Conservation (phyloP, 1,140 invertebrate genomes). For the Artemia franciscana region DNA sequence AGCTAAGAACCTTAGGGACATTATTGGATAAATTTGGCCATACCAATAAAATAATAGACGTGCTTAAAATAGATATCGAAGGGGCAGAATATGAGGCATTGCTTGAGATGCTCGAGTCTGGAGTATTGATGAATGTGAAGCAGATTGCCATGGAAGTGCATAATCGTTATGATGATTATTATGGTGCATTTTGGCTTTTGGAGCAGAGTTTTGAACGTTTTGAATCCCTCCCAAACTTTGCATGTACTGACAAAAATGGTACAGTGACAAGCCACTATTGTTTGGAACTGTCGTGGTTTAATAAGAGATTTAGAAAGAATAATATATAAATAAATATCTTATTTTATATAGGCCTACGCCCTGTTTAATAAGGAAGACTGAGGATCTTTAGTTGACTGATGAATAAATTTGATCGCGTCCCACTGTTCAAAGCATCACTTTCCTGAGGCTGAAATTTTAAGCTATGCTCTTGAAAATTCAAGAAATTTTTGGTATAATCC, state of each 20-base stretch:
- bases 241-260: neutral
- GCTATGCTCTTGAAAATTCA: too few relatives aligned
- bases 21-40: constrained; percentile 5
- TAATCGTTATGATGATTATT: neutral
- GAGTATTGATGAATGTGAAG: constrained; percentile 5
- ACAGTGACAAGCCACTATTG: neutral
- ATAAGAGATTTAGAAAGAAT: neutral
- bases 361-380: too few relatives aligned
- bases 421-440: too few relatives aligned
- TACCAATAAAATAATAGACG: constrained; percentile 3
- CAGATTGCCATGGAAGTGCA: constrained; percentile 5
- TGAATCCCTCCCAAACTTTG: neutral
- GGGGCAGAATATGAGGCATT: constrained; percentile 8
- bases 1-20: constrained; percentile 2
- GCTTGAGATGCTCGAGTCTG: neutral
- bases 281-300: neutral
- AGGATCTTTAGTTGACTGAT: too few relatives aligned
- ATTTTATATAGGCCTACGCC: too few relatives aligned
- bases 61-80: constrained; percentile 12
- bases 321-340: too few relatives aligned
- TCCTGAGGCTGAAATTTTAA: too few relatives aligned
- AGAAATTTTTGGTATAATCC: too few relatives aligned
- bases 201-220: neutral
- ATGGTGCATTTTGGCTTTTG: neutral
- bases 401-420: too few relatives aligned